Percentiles rank a stretch among this genome's conserved stretches.
Evolutionary conservation across 1,140 invertebrate genomes (phyloP).

Genomic region (Prorops nasuta): DNA sequence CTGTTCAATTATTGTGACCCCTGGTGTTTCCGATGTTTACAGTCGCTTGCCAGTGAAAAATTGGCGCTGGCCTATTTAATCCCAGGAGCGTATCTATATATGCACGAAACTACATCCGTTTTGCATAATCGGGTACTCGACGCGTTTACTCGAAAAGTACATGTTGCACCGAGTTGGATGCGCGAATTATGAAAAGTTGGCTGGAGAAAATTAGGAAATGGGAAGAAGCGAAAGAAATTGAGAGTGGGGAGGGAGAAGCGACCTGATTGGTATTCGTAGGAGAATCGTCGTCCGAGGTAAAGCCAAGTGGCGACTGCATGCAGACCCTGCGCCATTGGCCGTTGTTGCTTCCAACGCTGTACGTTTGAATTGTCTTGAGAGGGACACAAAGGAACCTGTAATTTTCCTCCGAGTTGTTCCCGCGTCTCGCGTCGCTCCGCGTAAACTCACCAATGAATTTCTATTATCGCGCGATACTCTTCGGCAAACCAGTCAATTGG

Average conservation of each 20-base stretch:
- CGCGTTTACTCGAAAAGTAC: no score
- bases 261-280: slow-evolving; percentile 34
- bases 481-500: no score
- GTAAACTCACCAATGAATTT: not conserved
- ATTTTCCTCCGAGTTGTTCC: slow-evolving; percentile 11
- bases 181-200: no score
- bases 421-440: not conserved
- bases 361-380: slow-evolving; percentile 25
- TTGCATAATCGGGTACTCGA: no score
- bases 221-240: not conserved
- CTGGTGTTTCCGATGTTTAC: no score
- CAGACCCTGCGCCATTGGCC: slow-evolving; percentile 25
- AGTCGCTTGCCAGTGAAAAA: no score
- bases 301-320: slow-evolving; percentile 26
- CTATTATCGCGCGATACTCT: no score
- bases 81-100: no score
- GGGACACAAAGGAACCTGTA: slow-evolving; percentile 28
- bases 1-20: no score
- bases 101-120: no score
- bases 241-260: slow-evolving; percentile 2
- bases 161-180: slow-evolving; percentile 10
- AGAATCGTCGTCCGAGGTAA: slow-evolving; percentile 16
- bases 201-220: no score
- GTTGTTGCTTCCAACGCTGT: slow-evolving; percentile 27
- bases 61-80: no score